Percentiles rank a stretch among this genome's conserved stretches.
phyloP scores from a whole-genome alignment of 1,140 invertebrate species.

The Bemisia tabaci region DNA sequence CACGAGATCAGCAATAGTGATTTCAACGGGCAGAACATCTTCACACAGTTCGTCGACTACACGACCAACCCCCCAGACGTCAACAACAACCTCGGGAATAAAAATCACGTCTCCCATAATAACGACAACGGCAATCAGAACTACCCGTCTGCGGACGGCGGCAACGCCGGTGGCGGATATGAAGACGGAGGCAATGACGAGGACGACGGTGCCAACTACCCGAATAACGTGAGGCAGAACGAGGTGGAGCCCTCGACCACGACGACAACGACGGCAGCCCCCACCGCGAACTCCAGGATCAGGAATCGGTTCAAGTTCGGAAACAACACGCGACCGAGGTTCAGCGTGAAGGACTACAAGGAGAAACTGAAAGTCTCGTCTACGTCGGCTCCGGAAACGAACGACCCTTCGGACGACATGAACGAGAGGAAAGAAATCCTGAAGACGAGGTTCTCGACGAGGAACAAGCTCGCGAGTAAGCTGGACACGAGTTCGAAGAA shows the following conservation, averaged over 20 bases:
- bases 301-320: constrained; percentile 20
- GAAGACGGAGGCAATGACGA: constrained; percentile 1
- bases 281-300: constrained; percentile 6
- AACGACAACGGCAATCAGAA: constrained; percentile 1
- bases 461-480: not conserved
- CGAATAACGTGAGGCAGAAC: too few species aligned
- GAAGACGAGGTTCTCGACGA: not conserved
- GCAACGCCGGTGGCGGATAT: not conserved
- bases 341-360: constrained; percentile 34
- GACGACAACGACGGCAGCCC: constrained; percentile 10
- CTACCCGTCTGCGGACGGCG: not conserved
- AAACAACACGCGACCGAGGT: constrained; percentile 21
- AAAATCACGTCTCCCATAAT: not conserved
- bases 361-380: constrained; percentile 17
- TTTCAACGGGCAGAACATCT: not conserved
- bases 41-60: not conserved
- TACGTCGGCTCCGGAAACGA: not conserved
- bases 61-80: not conserved
- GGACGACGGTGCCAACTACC: too few species aligned
- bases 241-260: constrained; percentile 6
- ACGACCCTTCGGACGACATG: not conserved
- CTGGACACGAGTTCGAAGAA: constrained; percentile 4
- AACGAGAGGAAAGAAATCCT: not conserved
- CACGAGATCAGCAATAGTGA: not conserved
- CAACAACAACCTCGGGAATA: not conserved